phyloP scores from a whole-genome alignment of 2,888 invertebrate species.

The Hydrotaea diabolus region DNA sequence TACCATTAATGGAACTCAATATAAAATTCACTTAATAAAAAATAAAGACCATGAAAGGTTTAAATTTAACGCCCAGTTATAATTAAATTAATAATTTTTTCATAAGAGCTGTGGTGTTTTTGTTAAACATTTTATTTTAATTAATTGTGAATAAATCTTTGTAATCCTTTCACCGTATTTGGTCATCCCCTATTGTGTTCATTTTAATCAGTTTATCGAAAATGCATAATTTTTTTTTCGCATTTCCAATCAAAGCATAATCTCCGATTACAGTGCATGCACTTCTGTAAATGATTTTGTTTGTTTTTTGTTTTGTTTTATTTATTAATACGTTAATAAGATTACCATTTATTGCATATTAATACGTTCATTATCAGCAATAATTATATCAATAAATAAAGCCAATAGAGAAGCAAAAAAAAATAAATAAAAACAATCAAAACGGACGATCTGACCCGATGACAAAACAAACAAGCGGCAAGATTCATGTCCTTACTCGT shows the following conservation, averaged over 20 bases:
- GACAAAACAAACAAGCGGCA: background rate
- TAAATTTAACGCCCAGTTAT: too few species aligned
- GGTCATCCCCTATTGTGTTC: background rate
- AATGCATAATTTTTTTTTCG: background rate
- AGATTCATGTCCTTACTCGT: background rate
- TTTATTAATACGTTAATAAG: slow-evolving; percentile 19
- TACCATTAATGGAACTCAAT: too few species aligned
- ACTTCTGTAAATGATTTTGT: background rate
- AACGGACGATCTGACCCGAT: background rate
- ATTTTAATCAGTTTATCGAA: slow-evolving; percentile 13
- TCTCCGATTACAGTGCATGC: background rate
- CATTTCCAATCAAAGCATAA: background rate
- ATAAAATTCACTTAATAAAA: too few species aligned
- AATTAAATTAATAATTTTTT: too few species aligned
- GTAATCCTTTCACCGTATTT: background rate
- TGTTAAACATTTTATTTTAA: background rate
- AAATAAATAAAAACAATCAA: background rate
- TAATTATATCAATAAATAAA: slow-evolving; percentile 30
- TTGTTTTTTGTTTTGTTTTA: background rate
- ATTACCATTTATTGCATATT: slow-evolving; percentile 6
- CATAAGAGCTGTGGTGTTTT: too few species aligned
- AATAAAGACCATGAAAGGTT: too few species aligned
- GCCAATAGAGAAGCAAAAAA: slow-evolving; percentile 6
- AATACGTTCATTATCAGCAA: background rate
- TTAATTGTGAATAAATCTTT: background rate